These are phyloP conservation scores for Xanthia icteritia DNA, from an alignment of 2,888 invertebrate species.

Conservation along the genomic window DNA sequence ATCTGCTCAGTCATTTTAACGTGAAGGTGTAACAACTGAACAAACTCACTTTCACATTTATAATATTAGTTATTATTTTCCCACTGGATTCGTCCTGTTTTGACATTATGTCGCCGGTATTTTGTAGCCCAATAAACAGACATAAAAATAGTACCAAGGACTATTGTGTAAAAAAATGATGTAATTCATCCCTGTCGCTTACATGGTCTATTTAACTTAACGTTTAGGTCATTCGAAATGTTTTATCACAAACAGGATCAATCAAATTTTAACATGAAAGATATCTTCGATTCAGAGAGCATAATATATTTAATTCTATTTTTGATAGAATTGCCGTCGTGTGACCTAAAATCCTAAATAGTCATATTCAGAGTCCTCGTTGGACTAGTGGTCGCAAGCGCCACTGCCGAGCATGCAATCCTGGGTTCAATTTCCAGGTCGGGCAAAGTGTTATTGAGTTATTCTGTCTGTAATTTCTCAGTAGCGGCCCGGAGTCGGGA, in stretches of 20 bases:
- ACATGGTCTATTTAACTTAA: conserved; percentile 15
- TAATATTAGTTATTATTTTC: too few relatives aligned
- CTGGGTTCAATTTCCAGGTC: too few relatives aligned
- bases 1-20: too few relatives aligned
- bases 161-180: conserved; percentile 5
- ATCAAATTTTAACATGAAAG: not conserved
- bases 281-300: not conserved
- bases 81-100: not conserved
- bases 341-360: not conserved
- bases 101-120: not conserved
- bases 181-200: conserved; percentile 8
- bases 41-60: too few relatives aligned
- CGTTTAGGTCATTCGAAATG: conserved; percentile 15
- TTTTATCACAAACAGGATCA: not conserved
- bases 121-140: conserved; percentile 7
- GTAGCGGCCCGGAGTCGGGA: too few relatives aligned
- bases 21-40: too few relatives aligned
- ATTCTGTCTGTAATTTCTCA: too few relatives aligned
- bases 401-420: too few relatives aligned
- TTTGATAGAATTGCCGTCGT: not conserved
- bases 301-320: too few relatives aligned
- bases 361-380: not conserved
- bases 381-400: too few relatives aligned
- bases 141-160: not conserved
- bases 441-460: too few relatives aligned